Evolutionary conservation across 2,888 invertebrate species (phyloP), one percentile per base, ranked within the genome.

Genomic region (Pandemis heparana): DNA sequence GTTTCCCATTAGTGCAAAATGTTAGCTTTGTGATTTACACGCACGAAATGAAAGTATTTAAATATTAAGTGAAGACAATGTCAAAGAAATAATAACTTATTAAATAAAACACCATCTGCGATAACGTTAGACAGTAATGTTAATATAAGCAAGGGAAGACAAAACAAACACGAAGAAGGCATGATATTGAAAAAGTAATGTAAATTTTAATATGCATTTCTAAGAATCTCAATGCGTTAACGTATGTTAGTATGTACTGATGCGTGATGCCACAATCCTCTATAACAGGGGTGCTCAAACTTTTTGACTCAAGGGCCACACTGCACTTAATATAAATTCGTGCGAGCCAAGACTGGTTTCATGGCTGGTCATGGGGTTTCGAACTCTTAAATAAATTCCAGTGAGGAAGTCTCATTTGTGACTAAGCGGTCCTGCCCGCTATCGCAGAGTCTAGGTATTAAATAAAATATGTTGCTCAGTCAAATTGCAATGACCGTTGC

Each of bases 101-200:
- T 16, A 18, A 18, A 53, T 9, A 53, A 16, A 9, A 18, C 8
- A 0, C 43, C 43, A 43, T 10, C 43, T 43, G 43, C 12, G 43
- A 43, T 43, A 43, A 12, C 5, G 0, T 43, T 39, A 59, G 32
- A 23, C 7, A n/a, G n/a, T 32, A n/a, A 60, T 14, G 32, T 23
- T 64, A n/a, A 43, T 18, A 18, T 62, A 48, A 46, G 23, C 14
- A 46, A 23, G 23, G 5, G 7, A 39, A 62, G 16, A 43, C 46
- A 32, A 46, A 62, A 63, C 43, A 56, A 63, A 39, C 56, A 72
- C 62, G 38, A 72, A 72, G 62, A 56, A 67, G 72, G 67, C 67
- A 72, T 61, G 38, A n/a, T 46, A 10, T 18, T 32, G n/a, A 48
- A 56, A 43, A 67, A 32, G 0, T 10, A 18, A 18, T n/a, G 60